Evolutionary conservation across 2,113 vertebrate species (phyloP), one percentile per base, ranked within the genome.

Genomic region (Nettapus auritus): DNA sequence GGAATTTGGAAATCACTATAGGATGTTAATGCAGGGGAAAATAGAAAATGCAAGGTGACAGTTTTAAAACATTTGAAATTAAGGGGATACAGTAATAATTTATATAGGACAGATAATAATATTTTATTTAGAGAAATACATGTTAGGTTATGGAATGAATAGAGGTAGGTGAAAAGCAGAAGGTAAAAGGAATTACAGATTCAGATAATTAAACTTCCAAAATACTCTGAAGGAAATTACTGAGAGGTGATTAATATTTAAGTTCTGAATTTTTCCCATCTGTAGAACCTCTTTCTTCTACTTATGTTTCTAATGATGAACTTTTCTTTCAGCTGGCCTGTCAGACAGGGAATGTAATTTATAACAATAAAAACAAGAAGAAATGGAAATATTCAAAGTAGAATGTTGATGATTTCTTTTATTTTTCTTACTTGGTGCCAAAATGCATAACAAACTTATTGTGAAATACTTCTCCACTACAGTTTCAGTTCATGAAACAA

Each of bases 61-160:
- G 57, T 33, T 91, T 94, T 85, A 86, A 96, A 95, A 86, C 95
- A 87, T 90, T 96, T 73, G 86, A 88, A 97, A 67, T 91, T 87
- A 90, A 89, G 59, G 53, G 82, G 67, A 74, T 52, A 70, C 40
- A 67, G 71, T 82, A 94, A 94, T 92, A 84, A 90, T 95, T 89
- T 93, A 42, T 74, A 64, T 78, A 66, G 74, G 52, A 88, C 6
- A 40, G 67, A 93, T 4, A 89, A 84, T 90, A 89, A 82, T 90
- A 77, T 79, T 68, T 64, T 12, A 8, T 63, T 55, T 59, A 28
- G 13, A 40, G n/a, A 86, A 97, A 88, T 86, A 38, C 22, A 83
- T 67, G 20, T 57, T 82, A 63, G 18, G 42, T 66, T 77, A 84
- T 26, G 50, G 36, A 90, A 87, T 63, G 26, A 90, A 73, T 38